phyloP scores from a whole-genome alignment of 2,888 invertebrate genomes.

The Selenia dentaria region DNA sequence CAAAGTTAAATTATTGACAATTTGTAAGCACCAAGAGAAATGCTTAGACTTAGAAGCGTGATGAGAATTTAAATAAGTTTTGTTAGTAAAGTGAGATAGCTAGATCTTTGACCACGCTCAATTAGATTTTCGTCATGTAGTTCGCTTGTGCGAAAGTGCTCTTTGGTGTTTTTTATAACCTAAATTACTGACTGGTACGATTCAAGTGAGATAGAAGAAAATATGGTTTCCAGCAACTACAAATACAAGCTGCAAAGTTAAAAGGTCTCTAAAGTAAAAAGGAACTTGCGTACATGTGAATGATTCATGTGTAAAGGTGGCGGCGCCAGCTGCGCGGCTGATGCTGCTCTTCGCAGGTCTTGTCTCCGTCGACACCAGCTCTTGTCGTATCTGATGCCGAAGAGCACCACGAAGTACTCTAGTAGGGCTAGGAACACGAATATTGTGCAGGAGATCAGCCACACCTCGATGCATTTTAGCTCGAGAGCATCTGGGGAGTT shows the following conservation, averaged over 20 bases:
- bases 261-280: not conserved
- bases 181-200: too few relatives aligned
- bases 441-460: constrained; percentile 87
- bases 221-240: constrained; percentile 10
- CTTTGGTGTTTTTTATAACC: too few relatives aligned
- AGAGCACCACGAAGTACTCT: constrained; percentile 87
- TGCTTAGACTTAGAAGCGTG: too few relatives aligned
- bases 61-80: too few relatives aligned
- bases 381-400: constrained; percentile 87
- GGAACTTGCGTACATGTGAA: constrained; percentile 67
- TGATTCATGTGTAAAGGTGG: constrained; percentile 75
- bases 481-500: constrained; percentile 87
- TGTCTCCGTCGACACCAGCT: constrained; percentile 83
- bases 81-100: too few relatives aligned
- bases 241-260: constrained; percentile 6
- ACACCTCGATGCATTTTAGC: constrained; percentile 87
- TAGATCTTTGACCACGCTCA: too few relatives aligned
- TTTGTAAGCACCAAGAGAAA: too few relatives aligned
- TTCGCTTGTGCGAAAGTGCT: too few relatives aligned
- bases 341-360: constrained; percentile 70
- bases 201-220: not conserved
- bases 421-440: constrained; percentile 87
- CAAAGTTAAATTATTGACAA: too few relatives aligned
- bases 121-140: too few relatives aligned
- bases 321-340: constrained; percentile 71